Evolutionary conservation across 2,113 vertebrate genomes (phyloP).

Genomic region (human): GRCh38 chr13:107342501-107343000

Average conservation of each 20-base stretch:
- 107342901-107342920: no score
- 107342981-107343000: background rate
- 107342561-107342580: background rate
- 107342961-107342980: background rate
- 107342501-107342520: no score
- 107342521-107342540: no score
- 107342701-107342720: background rate
- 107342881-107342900: background rate
- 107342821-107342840: no score
- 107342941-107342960: no score
- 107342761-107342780: no score
- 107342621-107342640: fast-evolving
- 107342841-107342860: fast-evolving
- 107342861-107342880: background rate
- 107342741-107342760: no score
- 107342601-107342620: fast-evolving
- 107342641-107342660: background rate
- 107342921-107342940: background rate
- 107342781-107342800: no score
- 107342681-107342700: background rate
- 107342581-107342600: no score
- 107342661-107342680: background rate
- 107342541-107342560: background rate
- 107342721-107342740: background rate
- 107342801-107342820: fast-evolving